These are phyloP conservation scores for Desmodus rotundus DNA, from an alignment of 2,113 vertebrate genomes.

Conservation along the genomic window DNA sequence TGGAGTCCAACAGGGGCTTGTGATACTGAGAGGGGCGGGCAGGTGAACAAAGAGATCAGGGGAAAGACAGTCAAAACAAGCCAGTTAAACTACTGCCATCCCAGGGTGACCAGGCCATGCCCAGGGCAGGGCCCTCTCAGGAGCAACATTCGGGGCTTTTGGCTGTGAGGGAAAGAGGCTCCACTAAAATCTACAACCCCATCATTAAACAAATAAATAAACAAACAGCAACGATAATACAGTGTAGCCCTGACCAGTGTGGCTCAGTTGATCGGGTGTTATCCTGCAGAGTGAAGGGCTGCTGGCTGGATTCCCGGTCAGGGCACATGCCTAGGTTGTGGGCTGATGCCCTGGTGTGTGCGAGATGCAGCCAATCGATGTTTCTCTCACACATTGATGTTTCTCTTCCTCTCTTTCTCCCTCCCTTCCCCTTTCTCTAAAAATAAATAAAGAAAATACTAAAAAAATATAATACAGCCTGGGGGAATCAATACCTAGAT, in stretches of 20 bases:
- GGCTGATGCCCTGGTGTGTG: no score
- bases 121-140: background rate
- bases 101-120: background rate
- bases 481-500: background rate
- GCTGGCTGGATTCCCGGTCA: no score
- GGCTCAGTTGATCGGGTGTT: no score
- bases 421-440: no score
- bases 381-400: no score
- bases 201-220: background rate
- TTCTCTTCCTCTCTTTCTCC: no score
- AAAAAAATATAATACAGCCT: background rate
- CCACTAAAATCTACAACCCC: background rate
- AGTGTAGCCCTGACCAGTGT: background rate
- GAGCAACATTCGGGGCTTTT: background rate
- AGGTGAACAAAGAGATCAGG: background rate
- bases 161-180: background rate
- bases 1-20: background rate
- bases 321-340: no score
- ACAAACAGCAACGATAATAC: background rate
- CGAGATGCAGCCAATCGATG: no score
- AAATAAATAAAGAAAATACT: background rate
- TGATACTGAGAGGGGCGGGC: background rate
- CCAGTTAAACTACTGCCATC: background rate
- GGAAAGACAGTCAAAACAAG: background rate
- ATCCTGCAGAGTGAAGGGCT: no score